Base-by-base conservation (phyloP, 2,113 vertebrate genomes). In the Xiphias gladius region DNA sequence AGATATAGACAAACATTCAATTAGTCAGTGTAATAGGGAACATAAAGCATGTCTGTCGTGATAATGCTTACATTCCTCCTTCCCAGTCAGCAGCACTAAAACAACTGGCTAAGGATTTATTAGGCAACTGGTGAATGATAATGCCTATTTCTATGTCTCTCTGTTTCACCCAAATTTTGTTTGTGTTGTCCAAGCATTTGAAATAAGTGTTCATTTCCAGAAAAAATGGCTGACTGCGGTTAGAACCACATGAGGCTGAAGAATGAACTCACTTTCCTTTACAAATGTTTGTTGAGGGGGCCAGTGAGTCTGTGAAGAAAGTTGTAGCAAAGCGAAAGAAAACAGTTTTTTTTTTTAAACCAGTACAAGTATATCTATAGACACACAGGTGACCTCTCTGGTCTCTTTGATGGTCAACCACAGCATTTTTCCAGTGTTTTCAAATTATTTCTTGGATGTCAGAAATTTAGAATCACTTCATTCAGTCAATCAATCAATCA, bases 1-100 rank as follows among this genome's bases (percentile, higher is more conserved):
- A 91, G 79, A 85, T 84, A 91, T 76, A 88, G 87, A 85, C 81
- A 88, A 91, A 91, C 84, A 90, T 89, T 91, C 84, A 89, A 90
- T 92, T 92, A 93, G 88, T 88, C 83, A 75, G 54, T 83, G 68
- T 90, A 91, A 91, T 75, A 75, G 87, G 58, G 62, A 83, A 79
- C 78, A 91, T 91, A 91, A 92, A 91, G 79, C 83, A 87, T 78
- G 90, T 82, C 84, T 78, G 78, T 76, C 52, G 54, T 73, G 37
- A 71, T 73, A 80, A 86, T 71, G 76, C 70, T 83, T 77, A 80
- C 50, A 79, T 83, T 82, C 64, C 50, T 73, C 65, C 73, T 65
- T 82, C 84, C 80, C 61, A 86, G 88, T 90, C 88, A 84, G 87
- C 82, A 70, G 84, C 62, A 83, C 81, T 86, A 84, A 86, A 89